Percentiles rank a stretch among this genome's conserved stretches.
Evolutionary conservation across 2,888 invertebrate species (phyloP).

Genomic region (Psylliodes chrysocephalus): DNA sequence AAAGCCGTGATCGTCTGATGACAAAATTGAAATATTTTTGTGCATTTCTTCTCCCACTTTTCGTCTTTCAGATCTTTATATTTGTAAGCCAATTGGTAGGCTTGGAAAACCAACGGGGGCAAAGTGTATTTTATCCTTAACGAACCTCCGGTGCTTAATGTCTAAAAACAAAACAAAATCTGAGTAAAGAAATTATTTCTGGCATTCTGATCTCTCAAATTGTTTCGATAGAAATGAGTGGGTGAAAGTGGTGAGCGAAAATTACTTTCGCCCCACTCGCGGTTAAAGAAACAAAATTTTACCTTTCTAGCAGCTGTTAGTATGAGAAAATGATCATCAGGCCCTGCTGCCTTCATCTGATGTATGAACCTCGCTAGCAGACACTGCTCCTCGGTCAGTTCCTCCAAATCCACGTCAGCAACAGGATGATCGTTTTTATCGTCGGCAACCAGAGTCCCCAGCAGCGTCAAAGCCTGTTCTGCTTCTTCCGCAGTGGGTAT

Average conservation of each 20-base stretch:
- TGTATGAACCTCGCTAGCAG: conserved; percentile 90
- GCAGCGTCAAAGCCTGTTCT: conserved; percentile 69
- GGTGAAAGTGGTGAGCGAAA: no score
- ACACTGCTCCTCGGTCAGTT: conserved; percentile 96
- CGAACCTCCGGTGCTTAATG: conserved; percentile 90
- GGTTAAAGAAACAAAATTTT: no score
- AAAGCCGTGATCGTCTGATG: conserved; percentile 94
- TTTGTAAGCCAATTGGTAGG: conserved; percentile 86
- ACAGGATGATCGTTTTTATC: conserved; percentile 76
- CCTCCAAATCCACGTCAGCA: conserved; percentile 83
- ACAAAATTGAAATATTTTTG: conserved; percentile 98
- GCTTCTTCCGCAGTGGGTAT: conserved; percentile 91
- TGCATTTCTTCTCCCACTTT: conserved; percentile 98
- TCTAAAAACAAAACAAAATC: no score
- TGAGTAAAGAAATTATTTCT: no score
- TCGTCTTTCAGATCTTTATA: conserved; percentile 89
- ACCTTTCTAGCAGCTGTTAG: conserved; percentile 87
- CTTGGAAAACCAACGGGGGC: conserved; percentile 94
- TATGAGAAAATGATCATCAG: conserved; percentile 91
- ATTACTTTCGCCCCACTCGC: no score
- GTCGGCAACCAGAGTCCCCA: conserved; percentile 87
- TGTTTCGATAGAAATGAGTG: no score
- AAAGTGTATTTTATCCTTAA: conserved; percentile 89
- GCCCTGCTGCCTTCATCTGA: conserved; percentile 80
- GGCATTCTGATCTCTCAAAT: no score